Evolutionary conservation across 2,113 vertebrate species (phyloP).

Genomic region (Cichladusa arquata): DNA sequence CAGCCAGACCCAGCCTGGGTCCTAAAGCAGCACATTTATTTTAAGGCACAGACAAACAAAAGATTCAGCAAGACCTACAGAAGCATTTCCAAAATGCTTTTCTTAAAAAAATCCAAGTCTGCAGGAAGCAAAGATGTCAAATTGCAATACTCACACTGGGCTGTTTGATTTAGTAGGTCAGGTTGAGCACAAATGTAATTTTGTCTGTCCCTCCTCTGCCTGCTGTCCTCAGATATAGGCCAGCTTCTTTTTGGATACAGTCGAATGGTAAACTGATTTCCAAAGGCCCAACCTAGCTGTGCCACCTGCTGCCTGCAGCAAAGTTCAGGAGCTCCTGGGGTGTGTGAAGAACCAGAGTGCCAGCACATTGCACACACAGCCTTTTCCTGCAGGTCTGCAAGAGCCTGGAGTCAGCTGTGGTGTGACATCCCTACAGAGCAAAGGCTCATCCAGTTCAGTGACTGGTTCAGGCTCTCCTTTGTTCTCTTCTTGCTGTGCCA

Average conservation of each 20-base stretch:
- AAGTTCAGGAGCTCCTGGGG: not conserved
- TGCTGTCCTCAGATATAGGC: not conserved
- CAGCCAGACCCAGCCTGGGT: not conserved
- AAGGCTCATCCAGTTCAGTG: not conserved
- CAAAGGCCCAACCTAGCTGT: not conserved
- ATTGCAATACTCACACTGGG: not conserved
- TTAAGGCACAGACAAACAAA: not conserved
- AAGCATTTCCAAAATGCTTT: not conserved
- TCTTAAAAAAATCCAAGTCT: not conserved
- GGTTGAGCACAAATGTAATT: not conserved
- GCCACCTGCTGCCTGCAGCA: not conserved
- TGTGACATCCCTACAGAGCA: not conserved
- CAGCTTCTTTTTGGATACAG: not conserved
- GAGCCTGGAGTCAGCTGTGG: not conserved
- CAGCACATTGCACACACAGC: accelerated
- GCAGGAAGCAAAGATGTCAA: not conserved
- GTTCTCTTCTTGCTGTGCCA: not conserved
- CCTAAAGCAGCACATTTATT: not conserved
- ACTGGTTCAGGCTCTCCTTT: not conserved
- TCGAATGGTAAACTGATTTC: not conserved
- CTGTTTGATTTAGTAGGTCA: not conserved
- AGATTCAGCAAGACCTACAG: not conserved
- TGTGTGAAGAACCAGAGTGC: not conserved
- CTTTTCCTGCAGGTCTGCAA: not conserved
- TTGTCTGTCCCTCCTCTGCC: not conserved